phyloP scores from a whole-genome alignment of 2,888 invertebrate genomes.

The Tachina lurida region DNA sequence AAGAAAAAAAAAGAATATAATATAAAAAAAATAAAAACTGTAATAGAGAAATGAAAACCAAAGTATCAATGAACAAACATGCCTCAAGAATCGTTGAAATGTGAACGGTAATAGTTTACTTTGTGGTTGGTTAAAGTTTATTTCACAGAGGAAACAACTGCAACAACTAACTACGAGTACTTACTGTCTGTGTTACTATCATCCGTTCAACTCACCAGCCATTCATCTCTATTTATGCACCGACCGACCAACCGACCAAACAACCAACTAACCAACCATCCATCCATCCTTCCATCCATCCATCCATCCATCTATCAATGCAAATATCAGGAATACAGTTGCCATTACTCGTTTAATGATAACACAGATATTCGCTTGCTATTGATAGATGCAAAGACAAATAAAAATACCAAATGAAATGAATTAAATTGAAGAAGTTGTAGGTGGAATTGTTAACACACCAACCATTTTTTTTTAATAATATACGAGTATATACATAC shows the following conservation, averaged over 20 bases:
- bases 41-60: conserved; percentile 47
- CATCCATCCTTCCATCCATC: conserved; percentile 4
- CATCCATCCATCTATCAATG: conserved; percentile 29
- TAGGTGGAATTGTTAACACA: conserved; percentile 26
- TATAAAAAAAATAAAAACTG: conserved; percentile 2
- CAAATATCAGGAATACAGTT: conserved; percentile 45
- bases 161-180: neutral
- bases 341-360: conserved; percentile 50
- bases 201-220: conserved; percentile 19
- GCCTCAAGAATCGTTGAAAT: conserved; percentile 73
- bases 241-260: conserved; percentile 10
- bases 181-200: conserved; percentile 14
- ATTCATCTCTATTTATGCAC: conserved; percentile 35
- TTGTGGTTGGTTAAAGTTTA: conserved; percentile 67
- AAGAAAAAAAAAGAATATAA: neutral
- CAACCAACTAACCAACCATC: neutral
- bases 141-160: conserved; percentile 48
- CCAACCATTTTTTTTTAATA: neutral
- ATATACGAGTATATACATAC: neutral
- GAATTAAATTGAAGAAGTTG: conserved; percentile 56
- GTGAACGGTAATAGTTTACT: conserved; percentile 73
- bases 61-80: conserved; percentile 71
- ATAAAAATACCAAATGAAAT: conserved; percentile 45
- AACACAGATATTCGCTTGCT: conserved; percentile 6
- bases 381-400: conserved; percentile 48